Conservation (phyloP, 1,140 invertebrate species). For the Bradynema listronoti region DNA sequence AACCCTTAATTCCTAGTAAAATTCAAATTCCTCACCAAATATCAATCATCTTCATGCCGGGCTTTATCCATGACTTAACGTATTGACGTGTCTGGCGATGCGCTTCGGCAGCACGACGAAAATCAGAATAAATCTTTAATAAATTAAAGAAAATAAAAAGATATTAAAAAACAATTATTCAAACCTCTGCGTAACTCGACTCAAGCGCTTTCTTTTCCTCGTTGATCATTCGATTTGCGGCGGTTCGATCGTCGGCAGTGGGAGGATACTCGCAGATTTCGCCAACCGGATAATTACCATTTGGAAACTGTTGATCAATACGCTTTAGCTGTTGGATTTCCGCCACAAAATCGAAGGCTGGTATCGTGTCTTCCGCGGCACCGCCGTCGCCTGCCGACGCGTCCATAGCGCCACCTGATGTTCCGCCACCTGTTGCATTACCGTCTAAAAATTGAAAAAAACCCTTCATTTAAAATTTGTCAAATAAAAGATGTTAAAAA, state of each 20-base stretch:
- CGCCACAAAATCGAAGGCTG: constrained; percentile 5
- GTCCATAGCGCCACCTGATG: not conserved
- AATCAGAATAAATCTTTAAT: constrained; percentile 80
- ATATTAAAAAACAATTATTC: constrained; percentile 70
- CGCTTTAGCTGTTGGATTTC: constrained; percentile 41
- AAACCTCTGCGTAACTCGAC: constrained; percentile 69
- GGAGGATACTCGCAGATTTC: constrained; percentile 40
- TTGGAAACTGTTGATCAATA: constrained; percentile 44
- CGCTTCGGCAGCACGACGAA: constrained; percentile 88
- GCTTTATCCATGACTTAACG: constrained; percentile 83
- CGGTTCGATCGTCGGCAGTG: constrained; percentile 46
- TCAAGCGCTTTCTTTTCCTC: constrained; percentile 76
- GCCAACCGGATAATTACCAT: constrained; percentile 40
- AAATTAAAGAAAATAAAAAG: constrained; percentile 65
- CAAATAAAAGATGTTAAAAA: no score
- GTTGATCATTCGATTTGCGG: constrained; percentile 62
- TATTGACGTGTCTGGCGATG: constrained; percentile 86
- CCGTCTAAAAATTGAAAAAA: constrained; percentile 2
- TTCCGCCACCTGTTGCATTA: not conserved
- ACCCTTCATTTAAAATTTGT: constrained; percentile 23
- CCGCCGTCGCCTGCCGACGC: not conserved
- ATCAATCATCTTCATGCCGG: constrained; percentile 97
- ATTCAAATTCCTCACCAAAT: constrained; percentile 68
- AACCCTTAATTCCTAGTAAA: constrained; percentile 3
- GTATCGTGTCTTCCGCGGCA: not conserved